Percentiles rank a stretch among this genome's conserved stretches.
Conservation (phyloP, 92 coral and sea anemone species). For the Diadumene lineata region DNA sequence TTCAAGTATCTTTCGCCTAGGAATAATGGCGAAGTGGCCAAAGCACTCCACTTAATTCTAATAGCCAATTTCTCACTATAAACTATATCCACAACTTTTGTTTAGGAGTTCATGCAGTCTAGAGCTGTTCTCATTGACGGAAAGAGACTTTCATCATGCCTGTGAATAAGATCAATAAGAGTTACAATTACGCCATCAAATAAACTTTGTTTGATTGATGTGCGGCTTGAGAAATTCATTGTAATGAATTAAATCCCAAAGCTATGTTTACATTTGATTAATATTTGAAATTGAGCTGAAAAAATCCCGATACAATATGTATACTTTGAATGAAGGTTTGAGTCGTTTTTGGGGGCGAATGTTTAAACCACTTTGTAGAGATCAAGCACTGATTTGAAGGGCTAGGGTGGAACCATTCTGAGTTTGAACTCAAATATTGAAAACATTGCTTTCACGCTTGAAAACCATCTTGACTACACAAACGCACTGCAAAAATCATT, state of each 20-base stretch:
- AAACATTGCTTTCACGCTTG: background rate
- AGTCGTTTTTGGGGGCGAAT: background rate
- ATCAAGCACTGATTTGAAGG: background rate
- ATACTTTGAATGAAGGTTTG: background rate
- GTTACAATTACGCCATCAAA: background rate
- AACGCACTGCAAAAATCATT: slow-evolving; percentile 5
- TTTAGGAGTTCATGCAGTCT: too few relatives aligned
- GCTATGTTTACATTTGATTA: background rate
- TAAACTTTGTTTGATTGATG: background rate
- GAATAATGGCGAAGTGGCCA: background rate
- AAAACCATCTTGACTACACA: background rate
- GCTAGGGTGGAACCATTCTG: background rate
- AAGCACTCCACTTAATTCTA: background rate
- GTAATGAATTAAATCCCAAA: background rate
- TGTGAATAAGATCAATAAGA: too few relatives aligned
- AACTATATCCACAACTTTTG: background rate
- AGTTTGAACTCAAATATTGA: background rate
- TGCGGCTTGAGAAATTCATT: background rate
- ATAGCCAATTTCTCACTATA: background rate
- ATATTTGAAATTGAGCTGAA: background rate
- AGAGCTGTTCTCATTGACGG: too few relatives aligned
- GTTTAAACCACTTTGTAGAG: background rate
- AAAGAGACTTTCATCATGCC: too few relatives aligned
- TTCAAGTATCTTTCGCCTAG: background rate
- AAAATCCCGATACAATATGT: background rate